Base-by-base conservation (phyloP, 1,140 invertebrate species). In the Coptotermes formosanus region DNA sequence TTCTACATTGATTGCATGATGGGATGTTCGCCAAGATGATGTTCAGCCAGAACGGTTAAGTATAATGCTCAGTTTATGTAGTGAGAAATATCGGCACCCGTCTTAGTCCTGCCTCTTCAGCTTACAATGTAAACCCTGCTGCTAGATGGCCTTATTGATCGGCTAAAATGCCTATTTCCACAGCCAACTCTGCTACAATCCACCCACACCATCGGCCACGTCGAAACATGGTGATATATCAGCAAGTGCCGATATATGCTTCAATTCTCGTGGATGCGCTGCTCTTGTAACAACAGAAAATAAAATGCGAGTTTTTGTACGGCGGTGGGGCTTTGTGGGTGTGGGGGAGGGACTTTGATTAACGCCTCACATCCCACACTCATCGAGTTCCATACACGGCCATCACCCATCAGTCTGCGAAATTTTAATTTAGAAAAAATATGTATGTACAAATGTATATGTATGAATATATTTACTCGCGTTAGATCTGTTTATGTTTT, bases 291-390 rank as follows among this genome's bases (percentile, higher is more conserved):
- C 64, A 75, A 75, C 64, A 16, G 64, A 75, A 75, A 75, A 75
- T 75, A 75, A 75, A 75, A 64, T 64, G 59, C 19, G 64, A 75
- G n/a, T 11, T 75, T 75, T 75, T 75, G n/a, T 75, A 75, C 64
- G 25, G 64, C 30, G 64, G 8, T 75, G 6, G n/a, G 64, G 25
- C 25, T 8, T n/a, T 75, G 64, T 8, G 12, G 64, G 64, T 25
- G 25, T n/a, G n/a, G 64, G 14, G 64, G 7, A 30, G 64, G n/a
- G 25, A 75, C 64, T 75, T 75, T 75, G 64, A 75, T 75, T 75
- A 75, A 75, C 19, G n/a, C 25, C 25, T 30, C 64, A 6, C 64
- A 75, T n/a, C 64, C n/a, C 25, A 12, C 8, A 9, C 25, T 12
- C 25, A 75, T 75, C n/a, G 64, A 6, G n/a, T 30, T 75, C 64